Percentiles rank a stretch among this genome's conserved stretches.
Conservation (phyloP, 2,797 vertebrate species). For the Eutrigla gurnardus region DNA sequence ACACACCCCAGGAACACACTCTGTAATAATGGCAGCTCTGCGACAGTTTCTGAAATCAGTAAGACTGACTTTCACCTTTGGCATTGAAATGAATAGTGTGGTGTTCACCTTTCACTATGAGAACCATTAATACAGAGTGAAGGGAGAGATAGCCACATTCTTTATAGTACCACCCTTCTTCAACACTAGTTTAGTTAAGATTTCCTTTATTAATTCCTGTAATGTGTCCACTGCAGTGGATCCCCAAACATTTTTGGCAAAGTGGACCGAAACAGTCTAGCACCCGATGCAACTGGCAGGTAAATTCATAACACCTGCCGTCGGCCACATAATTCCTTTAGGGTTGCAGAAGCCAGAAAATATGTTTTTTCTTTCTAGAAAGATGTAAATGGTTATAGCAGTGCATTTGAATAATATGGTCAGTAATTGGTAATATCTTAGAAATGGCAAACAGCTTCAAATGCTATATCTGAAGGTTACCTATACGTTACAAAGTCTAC, state of each 20-base stretch:
- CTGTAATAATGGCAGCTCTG: constrained; percentile 32
- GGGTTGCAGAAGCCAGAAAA: not conserved
- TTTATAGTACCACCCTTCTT: constrained; percentile 24
- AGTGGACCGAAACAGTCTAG: not conserved
- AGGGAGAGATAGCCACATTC: constrained; percentile 14
- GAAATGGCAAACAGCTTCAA: not conserved
- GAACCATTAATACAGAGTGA: constrained; percentile 36
- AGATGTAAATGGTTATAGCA: not conserved
- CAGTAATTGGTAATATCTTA: constrained; percentile 9
- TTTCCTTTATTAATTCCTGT: constrained; percentile 14
- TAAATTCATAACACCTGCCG: not conserved
- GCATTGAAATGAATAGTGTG: constrained; percentile 48
- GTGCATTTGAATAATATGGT: not conserved
- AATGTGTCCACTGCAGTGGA: constrained; percentile 8
- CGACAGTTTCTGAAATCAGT: constrained; percentile 64
- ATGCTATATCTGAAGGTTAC: constrained; percentile 8
- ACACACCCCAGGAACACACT: too few relatives aligned
- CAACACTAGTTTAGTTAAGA: constrained; percentile 6
- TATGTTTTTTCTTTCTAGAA: not conserved
- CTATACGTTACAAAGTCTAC: not conserved
- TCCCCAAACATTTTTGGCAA: not conserved
- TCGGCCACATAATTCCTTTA: not conserved
- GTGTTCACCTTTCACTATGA: constrained; percentile 37
- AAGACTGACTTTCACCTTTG: constrained; percentile 57
- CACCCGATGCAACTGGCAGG: not conserved